Evolutionary conservation across 2,888 invertebrate genomes (phyloP), one percentile per base, ranked within the genome.

Genomic region (Netelia fuscicornis): DNA sequence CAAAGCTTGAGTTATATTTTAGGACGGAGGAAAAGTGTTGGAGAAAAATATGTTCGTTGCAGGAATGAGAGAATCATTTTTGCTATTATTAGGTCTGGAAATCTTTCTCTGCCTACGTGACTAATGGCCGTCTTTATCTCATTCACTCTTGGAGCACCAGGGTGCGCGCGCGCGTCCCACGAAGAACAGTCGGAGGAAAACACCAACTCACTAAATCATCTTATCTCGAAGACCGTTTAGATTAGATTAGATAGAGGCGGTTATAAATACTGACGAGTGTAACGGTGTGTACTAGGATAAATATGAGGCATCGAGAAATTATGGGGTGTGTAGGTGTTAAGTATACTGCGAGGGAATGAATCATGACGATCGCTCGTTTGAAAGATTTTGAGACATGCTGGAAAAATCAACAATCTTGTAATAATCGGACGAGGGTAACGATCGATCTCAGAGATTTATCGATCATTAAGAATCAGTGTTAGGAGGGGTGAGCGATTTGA

Each of bases 201-300:
- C 48, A 72, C 72, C 58, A 88, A 85, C 80, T 75, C 85, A 70
- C 74, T 17, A 78, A 78, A 83, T 76, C 87, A 88, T 89, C 89
- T 90, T 90, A 91, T 91, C 91, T 77, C 25, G 65, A 80, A 79
- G 84, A 82, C 71, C 37, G 80, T 67, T 37, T 37, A 84, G 91
- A 91, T 91, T 90, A 91, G 90, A 89, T 90, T 87, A 87, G 81
- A 81, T 58, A 75, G 54, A 58, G 56, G 42, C 44, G 70, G 58
- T 52, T 72, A 60, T 76, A 72, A 65, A 82, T 82, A 77, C 58
- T 60, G 30, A 64, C n/a, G 37, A 37, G n/a, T 13, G 13, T 64
- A 13, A 30, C 3, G 6, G 13, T 25, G 37, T 37, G n/a, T 23
- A 62, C 70, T 23, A n/a, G 17, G 44, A 68, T 48, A 23, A 25